A percentile compares a stretch with the other conserved stretches of the same genome.
Evolutionary conservation across 2,888 invertebrate genomes (phyloP).

Genomic region (Scaeva pyrastri): DNA sequence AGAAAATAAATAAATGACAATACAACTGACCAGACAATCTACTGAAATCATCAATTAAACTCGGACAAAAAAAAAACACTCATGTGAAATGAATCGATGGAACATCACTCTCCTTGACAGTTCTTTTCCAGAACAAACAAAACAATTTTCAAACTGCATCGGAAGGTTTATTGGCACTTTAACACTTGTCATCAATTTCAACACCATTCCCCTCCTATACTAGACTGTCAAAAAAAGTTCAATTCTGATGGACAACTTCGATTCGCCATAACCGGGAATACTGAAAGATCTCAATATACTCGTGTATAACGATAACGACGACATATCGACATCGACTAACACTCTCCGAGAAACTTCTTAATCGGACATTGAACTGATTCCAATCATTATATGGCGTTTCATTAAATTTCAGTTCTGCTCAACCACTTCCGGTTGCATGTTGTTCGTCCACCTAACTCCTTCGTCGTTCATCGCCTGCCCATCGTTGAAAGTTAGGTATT

Average conservation of each 20-base stretch:
- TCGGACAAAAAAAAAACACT: background rate
- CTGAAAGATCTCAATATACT: background rate
- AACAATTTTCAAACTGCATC: constrained; percentile 1
- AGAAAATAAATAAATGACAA: background rate
- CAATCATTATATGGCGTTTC: constrained; percentile 30
- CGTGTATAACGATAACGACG: background rate
- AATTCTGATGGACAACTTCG: constrained; percentile 11
- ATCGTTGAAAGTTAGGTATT: constrained; percentile 2
- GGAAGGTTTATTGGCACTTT: constrained; percentile 16
- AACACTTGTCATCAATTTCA: constrained; percentile 17
- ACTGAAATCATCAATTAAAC: constrained; percentile 8
- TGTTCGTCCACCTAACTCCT: constrained; percentile 12
- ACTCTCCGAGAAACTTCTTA: background rate
- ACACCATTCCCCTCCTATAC: background rate
- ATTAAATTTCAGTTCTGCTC: constrained; percentile 12
- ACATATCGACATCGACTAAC: background rate
- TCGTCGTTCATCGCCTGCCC: background rate
- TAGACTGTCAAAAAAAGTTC: constrained; percentile 4
- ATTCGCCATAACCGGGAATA: background rate
- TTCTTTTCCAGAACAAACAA: background rate
- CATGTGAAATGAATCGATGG: background rate
- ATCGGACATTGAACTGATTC: constrained; percentile 31
- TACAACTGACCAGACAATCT: background rate
- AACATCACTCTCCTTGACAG: constrained; percentile 6
- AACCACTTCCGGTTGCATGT: constrained; percentile 35